A percentile compares a stretch with the other conserved stretches of the same genome.
Conservation (phyloP, 2,113 vertebrate genomes). For the Baryphthengus martii region DNA sequence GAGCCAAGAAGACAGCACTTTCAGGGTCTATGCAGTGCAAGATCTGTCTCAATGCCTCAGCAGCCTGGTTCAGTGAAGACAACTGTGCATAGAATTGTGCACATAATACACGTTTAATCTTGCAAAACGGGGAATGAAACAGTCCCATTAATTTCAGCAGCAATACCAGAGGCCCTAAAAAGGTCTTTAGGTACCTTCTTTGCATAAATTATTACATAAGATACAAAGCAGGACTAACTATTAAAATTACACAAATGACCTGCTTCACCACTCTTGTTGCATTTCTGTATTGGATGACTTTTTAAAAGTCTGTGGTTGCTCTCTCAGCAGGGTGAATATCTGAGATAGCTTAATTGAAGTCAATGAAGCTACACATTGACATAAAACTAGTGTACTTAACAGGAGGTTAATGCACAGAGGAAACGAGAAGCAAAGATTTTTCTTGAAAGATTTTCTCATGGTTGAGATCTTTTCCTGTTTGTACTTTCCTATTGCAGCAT, state of each 20-base stretch:
- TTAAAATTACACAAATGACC: not conserved
- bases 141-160: not conserved
- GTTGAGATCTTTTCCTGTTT: not conserved
- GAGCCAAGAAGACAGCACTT: not conserved
- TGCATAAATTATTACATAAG: not conserved
- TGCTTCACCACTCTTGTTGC: not conserved
- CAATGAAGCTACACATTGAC: constrained; percentile 20
- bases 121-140: not conserved
- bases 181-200: not conserved
- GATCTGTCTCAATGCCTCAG: not conserved
- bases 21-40: not conserved
- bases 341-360: constrained; percentile 32
- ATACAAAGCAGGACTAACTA: not conserved
- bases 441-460: not conserved
- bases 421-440: not conserved
- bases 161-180: not conserved
- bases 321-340: not conserved
- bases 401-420: constrained; percentile 18
- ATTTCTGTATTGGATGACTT: not conserved
- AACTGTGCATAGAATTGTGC: not conserved
- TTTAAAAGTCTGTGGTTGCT: not conserved
- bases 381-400: constrained; percentile 24
- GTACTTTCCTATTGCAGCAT: not conserved
- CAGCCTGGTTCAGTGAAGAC: not conserved
- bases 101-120: not conserved